Evolutionary conservation across 1,140 invertebrate genomes (phyloP).

Genomic region (Conus betulinus): DNA sequence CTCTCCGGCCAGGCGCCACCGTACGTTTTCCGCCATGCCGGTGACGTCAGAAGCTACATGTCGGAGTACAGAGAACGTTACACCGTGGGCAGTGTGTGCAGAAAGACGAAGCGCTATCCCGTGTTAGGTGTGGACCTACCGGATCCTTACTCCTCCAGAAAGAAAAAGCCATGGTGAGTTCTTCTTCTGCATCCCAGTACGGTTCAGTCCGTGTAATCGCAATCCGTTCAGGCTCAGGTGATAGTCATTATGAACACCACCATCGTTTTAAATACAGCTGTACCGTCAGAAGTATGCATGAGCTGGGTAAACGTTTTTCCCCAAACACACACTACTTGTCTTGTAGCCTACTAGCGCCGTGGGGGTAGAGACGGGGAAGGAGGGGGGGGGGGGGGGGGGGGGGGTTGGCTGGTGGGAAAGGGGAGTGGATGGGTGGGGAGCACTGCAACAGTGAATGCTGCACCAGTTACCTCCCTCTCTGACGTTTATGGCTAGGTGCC

Average conservation of each 20-base stretch:
- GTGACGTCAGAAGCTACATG: conserved; percentile 9
- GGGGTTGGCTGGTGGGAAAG: too few relatives aligned
- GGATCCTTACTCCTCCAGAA: background rate
- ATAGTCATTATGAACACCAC: background rate
- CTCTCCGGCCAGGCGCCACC: background rate
- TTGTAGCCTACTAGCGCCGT: too few relatives aligned
- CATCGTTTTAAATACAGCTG: too few relatives aligned
- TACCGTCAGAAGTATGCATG: too few relatives aligned
- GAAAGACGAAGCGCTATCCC: background rate
- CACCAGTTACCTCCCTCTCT: too few relatives aligned
- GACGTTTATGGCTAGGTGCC: too few relatives aligned
- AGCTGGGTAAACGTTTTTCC: too few relatives aligned
- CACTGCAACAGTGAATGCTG: too few relatives aligned
- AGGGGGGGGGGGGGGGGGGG: too few relatives aligned
- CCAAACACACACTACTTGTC: too few relatives aligned
- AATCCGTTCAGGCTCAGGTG: background rate
- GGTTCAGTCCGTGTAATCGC: background rate
- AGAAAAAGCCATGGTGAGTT: background rate
- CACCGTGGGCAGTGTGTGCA: background rate
- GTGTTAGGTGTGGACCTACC: conserved; percentile 1
- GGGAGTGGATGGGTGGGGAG: too few relatives aligned
- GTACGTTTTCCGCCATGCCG: background rate
- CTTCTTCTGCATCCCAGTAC: background rate
- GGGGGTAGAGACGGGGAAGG: too few relatives aligned
- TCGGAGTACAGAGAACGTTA: conserved; percentile 2